Base-by-base conservation (phyloP, 2,797 vertebrate species). In the Helarctos malayanus region DNA sequence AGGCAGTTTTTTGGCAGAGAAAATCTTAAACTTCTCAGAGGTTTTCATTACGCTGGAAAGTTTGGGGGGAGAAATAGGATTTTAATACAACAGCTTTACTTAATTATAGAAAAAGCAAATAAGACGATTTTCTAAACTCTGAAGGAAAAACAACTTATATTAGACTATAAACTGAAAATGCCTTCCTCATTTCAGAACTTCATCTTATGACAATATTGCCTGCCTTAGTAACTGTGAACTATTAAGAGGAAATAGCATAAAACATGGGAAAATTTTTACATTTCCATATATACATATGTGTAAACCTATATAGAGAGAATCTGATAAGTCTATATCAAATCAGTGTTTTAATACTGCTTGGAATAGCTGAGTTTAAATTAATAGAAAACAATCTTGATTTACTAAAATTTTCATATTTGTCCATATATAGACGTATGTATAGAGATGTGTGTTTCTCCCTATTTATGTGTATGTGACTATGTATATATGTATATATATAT, bases 101-200 rank as follows among this genome's bases (percentile, higher is more conserved):
- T 93, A 84, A 81, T 61, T 35, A 80, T 47, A 88, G 80, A 95
- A 92, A 96, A 78, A 57, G 15, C 79, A 94, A 83, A 86, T 69
- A 52, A 71, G 81, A 90, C 68, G 18, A 27, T 78, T 92, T 92
- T 91, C 59, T 95, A 82, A 68, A 91, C 61, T 95, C 73, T 73
- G n/a, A 91, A 71, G n/a, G 65, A 68, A 90, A 89, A 90, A 88
- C 7, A 65, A n/a, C 73, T 68, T 68, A 32, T 25, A 56, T 65
- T 73, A 29, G 47, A 54, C 81, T 86, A 65, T 49, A n/a, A 68
- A 96, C 9, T 84, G 2, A 8, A 95, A 87, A 89, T 68, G 29
- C 10, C 10, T 91, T 56, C 83, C 35, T 91, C 49, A 79, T 68
- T 95, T 71, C 89, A 89, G 82, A 89, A 4, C 4, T 80, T 29